Conservation (phyloP, 2,888 invertebrate genomes). For the Drosophila austrosaltans region DNA sequence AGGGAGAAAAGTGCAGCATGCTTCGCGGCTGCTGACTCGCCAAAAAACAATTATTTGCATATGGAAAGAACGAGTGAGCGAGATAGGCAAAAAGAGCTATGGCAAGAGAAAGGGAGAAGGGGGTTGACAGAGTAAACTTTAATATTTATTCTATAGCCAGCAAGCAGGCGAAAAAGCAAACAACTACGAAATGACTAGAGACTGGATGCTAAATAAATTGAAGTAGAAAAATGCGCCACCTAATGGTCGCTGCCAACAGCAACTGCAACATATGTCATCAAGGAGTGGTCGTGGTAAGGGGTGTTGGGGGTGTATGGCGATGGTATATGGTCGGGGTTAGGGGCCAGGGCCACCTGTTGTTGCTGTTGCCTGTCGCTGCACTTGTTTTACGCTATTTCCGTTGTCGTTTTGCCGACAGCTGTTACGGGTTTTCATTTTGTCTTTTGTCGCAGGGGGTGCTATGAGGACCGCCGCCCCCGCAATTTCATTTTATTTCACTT, state of each 20-base stretch:
- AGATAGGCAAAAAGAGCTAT: background rate
- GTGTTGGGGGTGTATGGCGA: background rate
- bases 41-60: slow-evolving; percentile 75
- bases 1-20: slow-evolving; percentile 31
- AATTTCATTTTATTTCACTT: slow-evolving; percentile 61
- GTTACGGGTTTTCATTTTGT: slow-evolving; percentile 50
- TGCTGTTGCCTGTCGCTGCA: slow-evolving; percentile 32
- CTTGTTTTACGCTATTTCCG: slow-evolving; percentile 23
- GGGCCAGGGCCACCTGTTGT: slow-evolving; percentile 65
- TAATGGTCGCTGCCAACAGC: slow-evolving; percentile 40
- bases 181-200: slow-evolving; percentile 39
- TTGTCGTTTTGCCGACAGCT: slow-evolving; percentile 38
- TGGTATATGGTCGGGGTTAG: background rate
- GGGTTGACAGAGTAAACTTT: slow-evolving; percentile 39
- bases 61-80: slow-evolving; percentile 44
- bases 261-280: slow-evolving; percentile 37
- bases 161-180: slow-evolving; percentile 31
- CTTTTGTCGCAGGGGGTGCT: background rate
- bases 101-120: background rate
- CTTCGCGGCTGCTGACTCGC: slow-evolving; percentile 54
- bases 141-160: slow-evolving; percentile 72
- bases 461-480: slow-evolving; percentile 27
- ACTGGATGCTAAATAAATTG: slow-evolving; percentile 52
- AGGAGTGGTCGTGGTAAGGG: background rate
- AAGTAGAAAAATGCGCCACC: slow-evolving; percentile 58